phyloP scores from a whole-genome alignment of 1,140 invertebrate genomes.

The Polyergus mexicanus region DNA sequence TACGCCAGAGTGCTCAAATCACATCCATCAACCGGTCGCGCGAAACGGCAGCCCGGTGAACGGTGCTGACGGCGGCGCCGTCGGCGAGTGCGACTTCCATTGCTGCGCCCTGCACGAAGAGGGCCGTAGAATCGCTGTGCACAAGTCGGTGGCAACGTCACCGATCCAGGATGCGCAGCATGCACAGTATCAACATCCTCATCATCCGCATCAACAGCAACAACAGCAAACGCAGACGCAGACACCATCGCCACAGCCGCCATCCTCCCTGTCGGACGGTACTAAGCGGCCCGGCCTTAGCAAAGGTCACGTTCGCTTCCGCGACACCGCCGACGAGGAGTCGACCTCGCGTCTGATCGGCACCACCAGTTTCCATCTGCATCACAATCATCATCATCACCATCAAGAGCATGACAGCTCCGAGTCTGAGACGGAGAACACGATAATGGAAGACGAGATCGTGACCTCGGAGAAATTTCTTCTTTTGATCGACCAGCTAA shows the following conservation, averaged over 20 bases:
- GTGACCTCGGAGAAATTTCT: conserved; percentile 96
- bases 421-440: conserved; percentile 97
- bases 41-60: conserved; percentile 87
- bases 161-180: conserved; percentile 94
- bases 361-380: conserved; percentile 83
- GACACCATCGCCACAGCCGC: conserved; percentile 88
- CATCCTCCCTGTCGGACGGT: conserved; percentile 85
- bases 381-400: conserved; percentile 81
- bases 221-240: conserved; percentile 81
- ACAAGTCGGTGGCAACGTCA: conserved; percentile 96
- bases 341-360: conserved; percentile 74
- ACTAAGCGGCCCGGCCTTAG: conserved; percentile 82
- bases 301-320: conserved; percentile 86
- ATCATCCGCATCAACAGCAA: conserved; percentile 87
- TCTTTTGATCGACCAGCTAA: conserved; percentile 96
- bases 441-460: conserved; percentile 95
- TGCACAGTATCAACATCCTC: conserved; percentile 83
- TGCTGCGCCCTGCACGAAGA: conserved; percentile 97
- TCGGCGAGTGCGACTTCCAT: conserved; percentile 96
- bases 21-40: conserved; percentile 89
- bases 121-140: conserved; percentile 95
- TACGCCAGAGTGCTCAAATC: conserved; percentile 93
- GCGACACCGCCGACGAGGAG: conserved; percentile 86
- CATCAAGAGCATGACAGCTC: conserved; percentile 92
- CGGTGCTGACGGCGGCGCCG: conserved; percentile 87